A percentile compares a stretch with the other conserved stretches of the same genome.
Evolutionary conservation across 1,140 invertebrate species (phyloP).

Genomic region (Rhysida immarginata): DNA sequence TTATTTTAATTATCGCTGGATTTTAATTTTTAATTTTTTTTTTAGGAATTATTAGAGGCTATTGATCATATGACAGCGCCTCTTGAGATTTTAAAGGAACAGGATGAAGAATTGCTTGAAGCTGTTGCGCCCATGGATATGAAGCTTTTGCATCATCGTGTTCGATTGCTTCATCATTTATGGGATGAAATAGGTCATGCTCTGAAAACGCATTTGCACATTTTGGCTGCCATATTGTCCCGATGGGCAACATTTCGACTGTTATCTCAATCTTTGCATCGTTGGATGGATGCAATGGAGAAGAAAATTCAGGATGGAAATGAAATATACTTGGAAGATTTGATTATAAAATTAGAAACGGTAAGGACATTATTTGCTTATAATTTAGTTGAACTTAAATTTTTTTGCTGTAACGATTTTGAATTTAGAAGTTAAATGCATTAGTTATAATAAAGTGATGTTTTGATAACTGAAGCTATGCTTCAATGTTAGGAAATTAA

Average conservation of each 20-base stretch:
- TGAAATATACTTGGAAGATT: slow-evolving; percentile 25
- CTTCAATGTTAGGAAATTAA: too few relatives aligned
- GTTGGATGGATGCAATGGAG: slow-evolving; percentile 25
- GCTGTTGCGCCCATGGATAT: slow-evolving; percentile 73
- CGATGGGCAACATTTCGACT: slow-evolving; percentile 54
- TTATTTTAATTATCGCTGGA: background rate
- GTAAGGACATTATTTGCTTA: slow-evolving; percentile 18
- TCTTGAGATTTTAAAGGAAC: slow-evolving; percentile 40
- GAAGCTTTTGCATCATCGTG: slow-evolving; percentile 57
- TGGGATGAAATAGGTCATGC: slow-evolving; percentile 63
- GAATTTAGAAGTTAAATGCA: too few relatives aligned
- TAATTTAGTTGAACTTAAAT: too few relatives aligned
- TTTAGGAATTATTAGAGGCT: background rate
- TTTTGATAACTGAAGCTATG: too few relatives aligned
- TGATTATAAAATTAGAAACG: slow-evolving; percentile 24
- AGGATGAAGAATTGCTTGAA: slow-evolving; percentile 65
- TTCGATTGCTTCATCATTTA: slow-evolving; percentile 56
- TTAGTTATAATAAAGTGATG: too few relatives aligned
- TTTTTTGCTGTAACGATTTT: too few relatives aligned
- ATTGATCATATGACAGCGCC: background rate
- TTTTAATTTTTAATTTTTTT: background rate
- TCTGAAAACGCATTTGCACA: slow-evolving; percentile 50
- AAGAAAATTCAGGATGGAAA: slow-evolving; percentile 19
- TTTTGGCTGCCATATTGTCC: slow-evolving; percentile 55
- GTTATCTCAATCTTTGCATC: slow-evolving; percentile 28